Percentiles rank a stretch among this genome's conserved stretches.
These are phyloP conservation scores for Microcebus murinus DNA, from an alignment of 2,113 vertebrate genomes.

Conservation along the genomic window DNA sequence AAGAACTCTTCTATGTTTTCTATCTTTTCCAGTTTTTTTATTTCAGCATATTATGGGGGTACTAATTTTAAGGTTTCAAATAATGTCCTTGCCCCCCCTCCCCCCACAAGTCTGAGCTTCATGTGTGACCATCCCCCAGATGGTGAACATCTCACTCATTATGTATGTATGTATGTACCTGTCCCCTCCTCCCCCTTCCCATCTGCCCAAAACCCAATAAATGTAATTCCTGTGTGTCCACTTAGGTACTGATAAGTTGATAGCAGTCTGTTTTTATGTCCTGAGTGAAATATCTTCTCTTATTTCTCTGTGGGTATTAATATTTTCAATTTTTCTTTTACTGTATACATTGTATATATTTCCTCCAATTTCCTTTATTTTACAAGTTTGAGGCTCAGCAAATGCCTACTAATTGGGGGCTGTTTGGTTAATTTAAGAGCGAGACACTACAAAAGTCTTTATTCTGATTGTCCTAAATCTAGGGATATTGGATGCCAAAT, in stretches of 20 bases:
- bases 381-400: conserved; percentile 5
- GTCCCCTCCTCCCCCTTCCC: too few relatives aligned
- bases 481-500: background rate
- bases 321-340: background rate
- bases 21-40: background rate
- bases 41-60: too few relatives aligned
- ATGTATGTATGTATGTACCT: too few relatives aligned
- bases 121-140: too few relatives aligned
- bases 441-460: background rate
- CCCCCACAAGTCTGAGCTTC: too few relatives aligned
- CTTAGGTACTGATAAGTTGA: too few relatives aligned
- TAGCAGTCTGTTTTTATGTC: background rate
- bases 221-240: too few relatives aligned
- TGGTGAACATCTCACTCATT: too few relatives aligned
- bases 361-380: background rate
- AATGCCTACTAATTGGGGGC: background rate
- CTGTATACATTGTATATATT: background rate
- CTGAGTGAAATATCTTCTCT: background rate
- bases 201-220: too few relatives aligned
- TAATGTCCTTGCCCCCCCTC: too few relatives aligned
- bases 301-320: background rate
- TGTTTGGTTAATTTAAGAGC: background rate
- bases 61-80: too few relatives aligned
- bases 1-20: background rate
- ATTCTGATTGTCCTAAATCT: conserved; percentile 10